phyloP scores from a whole-genome alignment of 2,113 vertebrate species.

The Sardina pilchardus region DNA sequence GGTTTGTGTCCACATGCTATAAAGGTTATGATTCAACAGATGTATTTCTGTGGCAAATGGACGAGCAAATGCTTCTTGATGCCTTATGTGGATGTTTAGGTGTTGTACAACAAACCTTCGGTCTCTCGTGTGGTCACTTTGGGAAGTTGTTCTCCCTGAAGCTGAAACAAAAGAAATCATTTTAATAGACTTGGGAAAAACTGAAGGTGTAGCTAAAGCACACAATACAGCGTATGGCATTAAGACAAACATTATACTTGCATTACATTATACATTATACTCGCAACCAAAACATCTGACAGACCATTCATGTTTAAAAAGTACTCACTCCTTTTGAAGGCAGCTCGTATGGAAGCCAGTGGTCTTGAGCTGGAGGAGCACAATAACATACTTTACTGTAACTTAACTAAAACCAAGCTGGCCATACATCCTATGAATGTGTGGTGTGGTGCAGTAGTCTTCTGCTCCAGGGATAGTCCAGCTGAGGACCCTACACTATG shows the following conservation, averaged over 20 bases:
- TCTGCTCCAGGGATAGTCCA: neutral
- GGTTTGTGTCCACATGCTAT: too few relatives aligned
- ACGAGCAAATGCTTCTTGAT: neutral
- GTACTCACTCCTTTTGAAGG: conserved; percentile 91
- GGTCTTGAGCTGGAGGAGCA: conserved; percentile 81
- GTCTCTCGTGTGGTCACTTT: conserved; percentile 78
- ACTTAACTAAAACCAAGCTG: too few relatives aligned
- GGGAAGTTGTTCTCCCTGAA: conserved; percentile 74
- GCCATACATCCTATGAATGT: too few relatives aligned
- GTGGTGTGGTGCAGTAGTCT: neutral
- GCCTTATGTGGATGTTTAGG: neutral
- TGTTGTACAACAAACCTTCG: conserved; percentile 75
- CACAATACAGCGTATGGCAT: neutral
- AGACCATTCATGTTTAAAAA: neutral
- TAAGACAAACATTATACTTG: neutral
- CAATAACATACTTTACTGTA: conserved; percentile 31
- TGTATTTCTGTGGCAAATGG: neutral
- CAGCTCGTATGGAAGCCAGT: conserved; percentile 86
- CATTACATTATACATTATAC: neutral
- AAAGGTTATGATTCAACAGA: too few relatives aligned
- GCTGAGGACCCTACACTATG: neutral
- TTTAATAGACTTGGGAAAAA: neutral
- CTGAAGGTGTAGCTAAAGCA: neutral
- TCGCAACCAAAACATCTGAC: neutral
- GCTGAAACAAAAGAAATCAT: conserved; percentile 30